These are phyloP conservation scores for Sylvilagus bachmani DNA, from an alignment of 2,113 vertebrate genomes.

Conservation along the genomic window DNA sequence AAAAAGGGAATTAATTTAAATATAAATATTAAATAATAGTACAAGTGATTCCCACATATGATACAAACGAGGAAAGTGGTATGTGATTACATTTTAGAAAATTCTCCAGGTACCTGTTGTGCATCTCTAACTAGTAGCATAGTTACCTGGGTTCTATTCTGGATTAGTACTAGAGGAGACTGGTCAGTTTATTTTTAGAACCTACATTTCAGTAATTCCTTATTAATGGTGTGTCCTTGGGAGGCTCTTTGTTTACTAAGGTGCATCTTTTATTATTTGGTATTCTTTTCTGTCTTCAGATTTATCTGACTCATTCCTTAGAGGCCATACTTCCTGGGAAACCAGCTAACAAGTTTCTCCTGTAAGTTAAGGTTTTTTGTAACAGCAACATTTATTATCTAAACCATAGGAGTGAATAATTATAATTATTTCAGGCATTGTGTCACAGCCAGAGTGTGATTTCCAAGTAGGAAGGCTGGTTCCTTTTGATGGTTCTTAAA, in stretches of 20 bases:
- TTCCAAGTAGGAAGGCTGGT: background rate
- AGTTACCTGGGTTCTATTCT: background rate
- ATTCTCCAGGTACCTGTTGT: background rate
- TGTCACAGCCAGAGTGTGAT: slow-evolving; percentile 8
- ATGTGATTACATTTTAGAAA: background rate
- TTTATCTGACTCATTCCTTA: slow-evolving; percentile 12
- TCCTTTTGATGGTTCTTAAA: slow-evolving; percentile 44
- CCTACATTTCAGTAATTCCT: background rate
- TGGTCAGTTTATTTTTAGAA: background rate
- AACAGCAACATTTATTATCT: slow-evolving; percentile 11
- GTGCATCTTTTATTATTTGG: background rate
- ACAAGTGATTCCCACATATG: background rate
- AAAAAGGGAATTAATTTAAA: background rate
- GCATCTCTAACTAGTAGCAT: background rate
- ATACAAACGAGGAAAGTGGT: background rate
- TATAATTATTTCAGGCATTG: slow-evolving; percentile 18
- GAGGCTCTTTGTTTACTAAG: background rate
- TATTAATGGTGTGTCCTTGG: background rate
- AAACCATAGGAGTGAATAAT: slow-evolving; percentile 8
- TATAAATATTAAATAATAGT: slow-evolving; percentile 37
- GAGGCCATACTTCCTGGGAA: background rate
- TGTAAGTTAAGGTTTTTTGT: background rate
- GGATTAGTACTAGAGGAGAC: background rate
- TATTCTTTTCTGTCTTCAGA: background rate
- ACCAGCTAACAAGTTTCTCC: background rate